Evolutionary conservation across 2,113 vertebrate genomes (phyloP), one percentile per base, ranked within the genome.

Genomic region (Austrofundulus limnaeus): DNA sequence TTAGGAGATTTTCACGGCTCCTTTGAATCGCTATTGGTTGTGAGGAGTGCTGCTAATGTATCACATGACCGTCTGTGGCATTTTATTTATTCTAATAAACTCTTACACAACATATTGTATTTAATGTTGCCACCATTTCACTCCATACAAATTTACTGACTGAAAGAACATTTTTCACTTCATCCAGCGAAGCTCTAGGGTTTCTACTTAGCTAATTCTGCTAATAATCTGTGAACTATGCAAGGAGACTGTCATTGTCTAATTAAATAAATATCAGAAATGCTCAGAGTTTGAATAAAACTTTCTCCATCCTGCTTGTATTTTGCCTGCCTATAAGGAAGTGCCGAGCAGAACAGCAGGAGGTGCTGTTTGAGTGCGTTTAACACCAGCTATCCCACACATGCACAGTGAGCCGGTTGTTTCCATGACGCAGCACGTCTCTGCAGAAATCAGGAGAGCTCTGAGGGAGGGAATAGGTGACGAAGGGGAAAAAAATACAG

Each of bases 341-440:
- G 75, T 70, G 79, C 72, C 69, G 67, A 54, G 58, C 61, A 78
- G 78, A 77, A 86, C 84, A 42, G 78, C 87, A 87, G 87, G 85
- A 85, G 85, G 82, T 87, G 85, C 84, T 88, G 81, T 84, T 81
- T 67, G 77, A 59, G 80, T 75, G 78, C 53, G 45, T 83, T 78
- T 72, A 75, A 80, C 80, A 81, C 59, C 61, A 77, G 72, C 82
- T 42, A 58, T 39, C 31, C 19, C 38, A 60, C 67, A 59, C 61
- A 70, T 52, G 25, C 39, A 55, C 42, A 51, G 21, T 0, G 11
- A 59, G 70, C 20, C 15, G 46, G 66, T 66, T 53, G 52, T 88
- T 90, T 90, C 87, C 88, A 88, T 90, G 87, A 90, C 83, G 88
- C 86, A 88, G 85, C 86, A 84, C 67, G 80, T 75, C 85, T 84